phyloP scores from a whole-genome alignment of 2,797 vertebrate genomes.

The Urophycis tenuis region DNA sequence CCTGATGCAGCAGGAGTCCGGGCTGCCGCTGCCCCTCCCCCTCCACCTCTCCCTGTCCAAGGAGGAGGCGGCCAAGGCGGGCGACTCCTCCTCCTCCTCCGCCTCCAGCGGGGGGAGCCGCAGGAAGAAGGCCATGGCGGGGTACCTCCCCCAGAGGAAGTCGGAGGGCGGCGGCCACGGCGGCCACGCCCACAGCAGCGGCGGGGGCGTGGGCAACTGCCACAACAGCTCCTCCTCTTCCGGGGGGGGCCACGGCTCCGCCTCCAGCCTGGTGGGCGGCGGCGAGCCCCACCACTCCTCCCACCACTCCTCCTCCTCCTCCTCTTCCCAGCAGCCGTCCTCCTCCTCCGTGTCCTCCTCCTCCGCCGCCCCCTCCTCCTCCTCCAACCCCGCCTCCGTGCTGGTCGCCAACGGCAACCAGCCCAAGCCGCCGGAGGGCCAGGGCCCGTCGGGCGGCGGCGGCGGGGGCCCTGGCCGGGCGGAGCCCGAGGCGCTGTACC shows the following conservation, averaged over 20 bases:
- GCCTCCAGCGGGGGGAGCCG: conserved; percentile 63
- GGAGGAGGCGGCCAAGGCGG: conserved; percentile 64
- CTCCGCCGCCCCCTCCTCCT: conserved; percentile 66
- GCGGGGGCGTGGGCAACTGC: conserved; percentile 57
- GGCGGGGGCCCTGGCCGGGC: conserved; percentile 52
- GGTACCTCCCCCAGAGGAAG: conserved; percentile 77
- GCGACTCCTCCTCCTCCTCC: conserved; percentile 50
- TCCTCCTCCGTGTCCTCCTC: conserved; percentile 70
- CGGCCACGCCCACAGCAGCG: conserved; percentile 27
- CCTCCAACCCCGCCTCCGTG: conserved; percentile 70
- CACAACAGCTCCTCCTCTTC: conserved; percentile 66
- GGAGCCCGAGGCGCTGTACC: conserved; percentile 77
- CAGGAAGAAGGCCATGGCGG: conserved; percentile 78
- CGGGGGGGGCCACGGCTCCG: conserved; percentile 68
- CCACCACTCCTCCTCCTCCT: conserved; percentile 64
- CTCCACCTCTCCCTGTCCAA: conserved; percentile 74
- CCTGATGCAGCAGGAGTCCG: conserved; percentile 76
- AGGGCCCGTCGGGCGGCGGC: conserved; percentile 43
- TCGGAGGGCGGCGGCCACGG: conserved; percentile 51
- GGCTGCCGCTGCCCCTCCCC: conserved; percentile 74
- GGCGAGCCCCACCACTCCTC: conserved; percentile 66
- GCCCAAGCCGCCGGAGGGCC: conserved; percentile 65
- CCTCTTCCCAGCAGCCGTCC: conserved; percentile 64
- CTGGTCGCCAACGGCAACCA: conserved; percentile 70
- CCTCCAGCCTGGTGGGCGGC: conserved; percentile 68